These are phyloP conservation scores for Megaceryle maxima DNA, from an alignment of 2,113 vertebrate species.

Conservation along the genomic window DNA sequence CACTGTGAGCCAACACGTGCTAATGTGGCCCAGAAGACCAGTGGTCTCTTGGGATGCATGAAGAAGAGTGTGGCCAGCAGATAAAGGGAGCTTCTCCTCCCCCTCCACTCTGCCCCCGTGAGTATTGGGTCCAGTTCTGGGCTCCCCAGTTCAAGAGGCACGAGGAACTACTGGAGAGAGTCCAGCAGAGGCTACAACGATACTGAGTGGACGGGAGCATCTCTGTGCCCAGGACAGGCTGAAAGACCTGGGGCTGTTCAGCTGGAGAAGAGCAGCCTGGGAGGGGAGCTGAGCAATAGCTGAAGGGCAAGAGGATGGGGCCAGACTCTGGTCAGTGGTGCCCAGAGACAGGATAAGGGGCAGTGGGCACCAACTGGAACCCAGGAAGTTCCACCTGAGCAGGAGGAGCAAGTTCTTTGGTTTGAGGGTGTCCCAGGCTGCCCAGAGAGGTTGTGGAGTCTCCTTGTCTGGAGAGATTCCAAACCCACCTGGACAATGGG, in stretches of 20 bases:
- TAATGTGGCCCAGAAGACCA: no score
- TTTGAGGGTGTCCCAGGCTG: neutral
- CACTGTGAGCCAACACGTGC: no score
- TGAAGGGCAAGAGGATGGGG: neutral
- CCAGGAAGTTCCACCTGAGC: neutral
- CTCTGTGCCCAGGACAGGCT: no score
- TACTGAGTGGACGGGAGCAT: no score
- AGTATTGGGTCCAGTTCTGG: no score
- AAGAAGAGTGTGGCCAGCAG: no score
- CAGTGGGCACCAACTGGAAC: neutral
- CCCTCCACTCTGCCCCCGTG: no score
- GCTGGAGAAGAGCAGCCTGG: neutral
- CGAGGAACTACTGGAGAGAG: no score
- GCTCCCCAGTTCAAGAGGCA: no score
- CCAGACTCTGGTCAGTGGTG: neutral
- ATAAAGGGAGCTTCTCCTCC: no score
- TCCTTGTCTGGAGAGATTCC: neutral
- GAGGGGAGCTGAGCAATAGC: neutral
- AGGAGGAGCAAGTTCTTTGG: neutral
- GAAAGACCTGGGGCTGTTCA: neutral
- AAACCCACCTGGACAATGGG: neutral
- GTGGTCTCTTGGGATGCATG: no score
- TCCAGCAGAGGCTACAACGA: no score
- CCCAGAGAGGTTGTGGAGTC: neutral
- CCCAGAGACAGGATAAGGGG: neutral